These are phyloP conservation scores for Pocillopora meandrina DNA, from an alignment of 92 coral and sea anemone species.

Conservation along the genomic window DNA sequence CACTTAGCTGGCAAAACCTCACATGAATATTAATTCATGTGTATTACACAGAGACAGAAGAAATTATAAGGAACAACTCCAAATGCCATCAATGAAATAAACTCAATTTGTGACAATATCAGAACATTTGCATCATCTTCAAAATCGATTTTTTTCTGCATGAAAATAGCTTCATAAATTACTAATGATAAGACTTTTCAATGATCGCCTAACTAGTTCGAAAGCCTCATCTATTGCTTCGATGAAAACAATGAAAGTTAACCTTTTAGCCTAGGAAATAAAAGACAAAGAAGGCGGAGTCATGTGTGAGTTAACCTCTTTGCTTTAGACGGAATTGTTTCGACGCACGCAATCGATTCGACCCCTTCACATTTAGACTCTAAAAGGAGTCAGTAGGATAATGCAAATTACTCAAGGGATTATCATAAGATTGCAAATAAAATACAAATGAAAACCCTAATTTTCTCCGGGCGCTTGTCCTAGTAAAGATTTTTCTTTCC, in stretches of 20 bases:
- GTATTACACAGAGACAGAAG: too few species aligned
- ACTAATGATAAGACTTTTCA: background rate
- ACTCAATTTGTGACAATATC: too few species aligned
- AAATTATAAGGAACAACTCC: too few species aligned
- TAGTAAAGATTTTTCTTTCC: background rate
- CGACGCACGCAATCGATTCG: slow-evolving; percentile 11
- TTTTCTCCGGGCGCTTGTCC: background rate
- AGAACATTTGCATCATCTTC: background rate
- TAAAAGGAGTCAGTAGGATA: background rate
- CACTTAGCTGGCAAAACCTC: background rate
- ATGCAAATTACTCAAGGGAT: background rate
- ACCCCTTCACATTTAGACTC: background rate
- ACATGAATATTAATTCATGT: background rate
- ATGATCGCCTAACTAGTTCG: background rate
- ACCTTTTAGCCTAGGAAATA: background rate
- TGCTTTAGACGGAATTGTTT: slow-evolving; percentile 1
- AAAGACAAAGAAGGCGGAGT: slow-evolving; percentile 19
- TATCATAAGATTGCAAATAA: background rate
- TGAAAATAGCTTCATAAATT: slow-evolving; percentile 5
- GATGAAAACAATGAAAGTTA: background rate
- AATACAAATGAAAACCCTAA: background rate
- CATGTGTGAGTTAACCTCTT: background rate
- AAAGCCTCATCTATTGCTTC: background rate
- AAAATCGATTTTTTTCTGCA: background rate
- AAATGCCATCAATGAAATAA: background rate